Evolutionary conservation across 2,113 vertebrate genomes (phyloP).

Genomic region (Clarias magur): DNA sequence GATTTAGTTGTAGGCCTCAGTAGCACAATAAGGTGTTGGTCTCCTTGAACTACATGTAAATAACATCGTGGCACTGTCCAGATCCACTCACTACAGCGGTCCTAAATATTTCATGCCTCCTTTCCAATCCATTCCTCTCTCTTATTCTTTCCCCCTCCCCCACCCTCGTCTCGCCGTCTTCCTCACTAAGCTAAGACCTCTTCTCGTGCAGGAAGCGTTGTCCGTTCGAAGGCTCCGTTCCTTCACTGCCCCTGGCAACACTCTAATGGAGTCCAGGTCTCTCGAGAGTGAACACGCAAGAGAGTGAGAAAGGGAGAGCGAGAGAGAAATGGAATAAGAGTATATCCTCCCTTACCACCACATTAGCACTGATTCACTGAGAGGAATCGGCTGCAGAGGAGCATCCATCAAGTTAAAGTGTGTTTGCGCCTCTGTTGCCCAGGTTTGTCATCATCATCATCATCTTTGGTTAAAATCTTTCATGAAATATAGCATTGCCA

Average conservation of each 20-base stretch:
- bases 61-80: conserved; percentile 12
- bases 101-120: conserved; percentile 43
- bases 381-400: conserved; percentile 33
- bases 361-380: conserved; percentile 38
- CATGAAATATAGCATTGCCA: conserved; percentile 63
- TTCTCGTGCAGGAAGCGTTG: conserved; percentile 54
- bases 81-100: conserved; percentile 2
- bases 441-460: conserved; percentile 57
- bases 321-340: conserved; percentile 25
- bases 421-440: conserved; percentile 43
- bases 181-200: conserved; percentile 30
- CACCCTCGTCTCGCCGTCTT: neutral
- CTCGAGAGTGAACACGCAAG: conserved; percentile 50
- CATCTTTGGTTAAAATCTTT: conserved; percentile 61
- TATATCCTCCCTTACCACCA: conserved; percentile 31
- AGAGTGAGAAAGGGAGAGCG: conserved; percentile 19
- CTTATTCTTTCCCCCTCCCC: neutral
- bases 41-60: conserved; percentile 7
- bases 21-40: neutral
- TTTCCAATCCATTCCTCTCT: conserved; percentile 13
- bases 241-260: conserved; percentile 50
- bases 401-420: conserved; percentile 40
- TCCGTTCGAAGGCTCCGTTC: conserved; percentile 48
- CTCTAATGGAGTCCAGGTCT: conserved; percentile 71
- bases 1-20: neutral